Evolutionary conservation across 2,888 invertebrate genomes (phyloP), one percentile per base, ranked within the genome.

Genomic region (Eudasyphora cyanicolor): DNA sequence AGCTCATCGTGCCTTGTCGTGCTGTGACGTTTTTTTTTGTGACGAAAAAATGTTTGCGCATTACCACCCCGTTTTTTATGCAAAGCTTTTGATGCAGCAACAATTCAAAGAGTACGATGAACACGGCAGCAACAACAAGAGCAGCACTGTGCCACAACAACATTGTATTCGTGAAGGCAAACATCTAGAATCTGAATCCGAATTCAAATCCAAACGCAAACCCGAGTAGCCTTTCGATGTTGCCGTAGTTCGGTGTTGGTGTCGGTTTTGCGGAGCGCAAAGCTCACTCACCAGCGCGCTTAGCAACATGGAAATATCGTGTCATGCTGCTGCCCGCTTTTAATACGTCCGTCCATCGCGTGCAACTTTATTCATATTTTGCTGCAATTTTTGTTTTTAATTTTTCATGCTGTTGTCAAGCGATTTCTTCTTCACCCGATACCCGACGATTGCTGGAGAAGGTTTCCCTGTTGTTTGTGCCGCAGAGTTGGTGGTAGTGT

Each of bases 31-130:
- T 35, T 62, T 78, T 21, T 35, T 38, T 12, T 12, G 79, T 62
- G 73, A n/a, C n/a, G n/a, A 74, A 83, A 76, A 83, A 74, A 79
- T 83, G 79, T 83, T 83, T 83, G 82, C 79, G 82, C 82, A 79
- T 62, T 70, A 67, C 82, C 79, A 83, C 82, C 82, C 79, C n/a
- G 74, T 76, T 74, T 57, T 70, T 14, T 38, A 57, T 69, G 73
- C 82, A 79, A 57, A 24, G 79, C 73, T 73, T 79, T 69, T 76
- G 24, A 69, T 64, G 76, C 71, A 74, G 38, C 73, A 79, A 38
- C 57, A 77, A 29, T 29, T 45, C 51, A 71, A 75, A 82, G 5
- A 32, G 8, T 29, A 57, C n/a, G n/a, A n/a, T n/a, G 12, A 57
- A 60, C 27, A 57, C 24, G 14, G 57, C 57, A 76, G 73, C 27